phyloP scores from a whole-genome alignment of 2,797 vertebrate genomes.

The Spinibarbus caldwelli region DNA sequence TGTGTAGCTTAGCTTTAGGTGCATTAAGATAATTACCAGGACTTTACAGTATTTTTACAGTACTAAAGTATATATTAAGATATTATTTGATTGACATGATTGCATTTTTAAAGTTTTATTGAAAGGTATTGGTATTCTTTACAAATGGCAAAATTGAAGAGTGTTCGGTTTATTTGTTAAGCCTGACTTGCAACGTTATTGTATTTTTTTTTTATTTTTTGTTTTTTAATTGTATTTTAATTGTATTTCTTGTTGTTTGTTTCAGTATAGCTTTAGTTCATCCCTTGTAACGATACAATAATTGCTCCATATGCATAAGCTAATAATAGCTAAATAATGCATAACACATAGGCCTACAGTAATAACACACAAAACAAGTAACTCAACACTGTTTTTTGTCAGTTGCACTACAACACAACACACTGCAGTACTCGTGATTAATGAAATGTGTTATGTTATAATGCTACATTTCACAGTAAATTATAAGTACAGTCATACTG shows the following conservation, averaged over 20 bases:
- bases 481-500: no score
- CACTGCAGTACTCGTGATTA: no score
- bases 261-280: neutral
- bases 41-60: neutral
- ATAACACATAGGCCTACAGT: no score
- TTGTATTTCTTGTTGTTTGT: neutral
- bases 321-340: no score
- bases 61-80: no score
- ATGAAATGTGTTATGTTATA: no score
- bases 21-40: constrained; percentile 70
- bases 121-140: neutral
- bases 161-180: neutral
- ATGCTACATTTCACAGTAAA: no score
- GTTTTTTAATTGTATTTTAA: no score
- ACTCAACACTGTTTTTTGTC: no score
- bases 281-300: neutral
- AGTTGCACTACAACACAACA: no score
- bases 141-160: neutral
- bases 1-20: constrained; percentile 63
- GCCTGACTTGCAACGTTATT: neutral
- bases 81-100: neutral
- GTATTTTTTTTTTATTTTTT: no score
- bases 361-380: no score
- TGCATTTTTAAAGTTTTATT: neutral
- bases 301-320: neutral